Conservation (phyloP, 2,888 invertebrate genomes). For the Agrotis exclamationis region DNA sequence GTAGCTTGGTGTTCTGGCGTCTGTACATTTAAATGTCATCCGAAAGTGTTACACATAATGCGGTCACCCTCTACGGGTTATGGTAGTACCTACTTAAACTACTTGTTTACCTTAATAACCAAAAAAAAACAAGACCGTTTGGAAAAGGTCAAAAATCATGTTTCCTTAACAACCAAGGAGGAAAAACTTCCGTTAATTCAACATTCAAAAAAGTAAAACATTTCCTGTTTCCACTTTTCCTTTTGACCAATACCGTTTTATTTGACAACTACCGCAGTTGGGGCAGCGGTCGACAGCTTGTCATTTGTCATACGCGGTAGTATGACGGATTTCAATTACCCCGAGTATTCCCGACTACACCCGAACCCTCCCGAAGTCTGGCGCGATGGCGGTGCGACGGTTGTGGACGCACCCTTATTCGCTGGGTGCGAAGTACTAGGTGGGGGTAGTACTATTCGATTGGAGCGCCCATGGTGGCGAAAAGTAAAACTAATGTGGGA, state of each 20-base stretch:
- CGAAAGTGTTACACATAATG: no score
- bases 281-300: constrained; percentile 60
- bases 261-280: constrained; percentile 41
- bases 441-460: no score
- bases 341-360: constrained; percentile 51
- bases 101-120: no score
- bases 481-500: no score
- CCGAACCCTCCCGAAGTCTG: constrained; percentile 30
- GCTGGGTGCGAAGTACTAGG: no score
- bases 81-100: no score
- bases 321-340: constrained; percentile 85
- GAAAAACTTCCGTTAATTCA: constrained; percentile 5
- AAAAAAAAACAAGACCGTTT: neutral
- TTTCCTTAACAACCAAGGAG: neutral
- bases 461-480: no score
- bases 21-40: no score
- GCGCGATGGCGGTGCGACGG: constrained; percentile 16
- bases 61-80: no score
- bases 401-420: constrained; percentile 34
- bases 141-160: neutral
- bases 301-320: constrained; percentile 81
- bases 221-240: constrained; percentile 20
- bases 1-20: no score
- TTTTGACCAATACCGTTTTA: constrained; percentile 53
- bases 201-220: constrained; percentile 7